A percentile compares a stretch with the other conserved stretches of the same genome.
Conservation (phyloP, 2,113 vertebrate genomes). For the Martes martes region DNA sequence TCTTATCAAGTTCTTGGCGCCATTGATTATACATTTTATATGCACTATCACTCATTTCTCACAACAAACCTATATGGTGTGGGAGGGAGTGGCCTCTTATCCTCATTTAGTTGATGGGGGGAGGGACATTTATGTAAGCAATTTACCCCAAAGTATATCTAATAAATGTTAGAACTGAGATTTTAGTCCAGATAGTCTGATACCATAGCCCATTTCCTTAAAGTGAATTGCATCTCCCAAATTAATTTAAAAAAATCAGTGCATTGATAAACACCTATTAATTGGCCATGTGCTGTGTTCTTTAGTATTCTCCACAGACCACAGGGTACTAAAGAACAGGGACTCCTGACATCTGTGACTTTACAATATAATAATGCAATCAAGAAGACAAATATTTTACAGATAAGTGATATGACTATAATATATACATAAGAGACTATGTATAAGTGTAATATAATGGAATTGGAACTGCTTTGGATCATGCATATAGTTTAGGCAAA, state of each 20-base stretch:
- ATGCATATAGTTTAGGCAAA: background rate
- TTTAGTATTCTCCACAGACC: background rate
- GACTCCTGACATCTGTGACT: background rate
- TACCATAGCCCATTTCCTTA: background rate
- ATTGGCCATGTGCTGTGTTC: background rate
- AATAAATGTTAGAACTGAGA: background rate
- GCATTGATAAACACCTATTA: background rate
- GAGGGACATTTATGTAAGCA: background rate
- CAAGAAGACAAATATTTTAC: background rate
- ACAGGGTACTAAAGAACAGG: background rate
- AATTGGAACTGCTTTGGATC: background rate
- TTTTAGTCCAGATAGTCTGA: background rate
- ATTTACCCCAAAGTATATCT: background rate
- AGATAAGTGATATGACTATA: background rate
- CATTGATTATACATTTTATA: background rate
- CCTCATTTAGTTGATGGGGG: background rate
- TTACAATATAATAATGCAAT: background rate
- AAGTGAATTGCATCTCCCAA: background rate
- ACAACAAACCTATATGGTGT: background rate
- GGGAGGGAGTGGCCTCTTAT: background rate
- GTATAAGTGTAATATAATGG: background rate
- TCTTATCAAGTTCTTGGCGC: background rate
- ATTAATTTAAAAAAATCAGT: background rate
- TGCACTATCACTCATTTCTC: background rate
- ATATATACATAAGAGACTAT: background rate